These are phyloP conservation scores for Rattus rattus DNA, from an alignment of 2,113 vertebrate species.

Conservation along the genomic window DNA sequence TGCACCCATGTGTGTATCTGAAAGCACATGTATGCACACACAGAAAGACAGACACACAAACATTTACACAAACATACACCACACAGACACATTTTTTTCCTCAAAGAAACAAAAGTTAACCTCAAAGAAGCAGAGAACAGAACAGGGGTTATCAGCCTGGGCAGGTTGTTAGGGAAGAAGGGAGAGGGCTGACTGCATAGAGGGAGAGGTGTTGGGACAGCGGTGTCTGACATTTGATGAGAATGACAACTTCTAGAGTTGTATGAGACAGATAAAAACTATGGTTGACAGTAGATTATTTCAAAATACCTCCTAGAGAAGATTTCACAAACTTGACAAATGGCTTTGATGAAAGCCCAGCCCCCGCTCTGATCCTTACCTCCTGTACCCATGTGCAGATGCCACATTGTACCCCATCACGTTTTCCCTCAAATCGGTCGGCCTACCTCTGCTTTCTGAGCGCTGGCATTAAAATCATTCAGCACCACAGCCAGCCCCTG, in stretches of 20 bases:
- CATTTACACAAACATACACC: too few species aligned
- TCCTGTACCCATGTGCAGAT: neutral
- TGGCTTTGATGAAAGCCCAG: neutral
- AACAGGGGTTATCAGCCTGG: neutral
- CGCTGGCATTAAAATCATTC: neutral
- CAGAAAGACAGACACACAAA: neutral
- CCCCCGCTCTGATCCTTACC: too few species aligned
- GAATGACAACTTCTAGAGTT: neutral
- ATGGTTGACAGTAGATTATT: neutral
- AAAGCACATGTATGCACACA: neutral
- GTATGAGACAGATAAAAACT: neutral
- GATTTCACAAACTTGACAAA: too few species aligned
- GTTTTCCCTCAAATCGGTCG: rapidly evolving
- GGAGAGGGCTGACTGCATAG: neutral
- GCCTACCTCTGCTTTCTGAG: neutral
- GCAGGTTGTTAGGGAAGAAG: neutral
- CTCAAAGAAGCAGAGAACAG: neutral
- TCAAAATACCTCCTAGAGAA: neutral
- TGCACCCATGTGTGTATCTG: neutral
- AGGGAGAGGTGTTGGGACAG: neutral
- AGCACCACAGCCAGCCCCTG: neutral
- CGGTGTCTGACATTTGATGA: too few species aligned
- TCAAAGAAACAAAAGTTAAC: neutral
- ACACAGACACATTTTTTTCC: neutral
- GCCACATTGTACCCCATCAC: neutral